Evolutionary conservation across 2,888 invertebrate species (phyloP).

Genomic region (Minunthozetes semirufus): DNA sequence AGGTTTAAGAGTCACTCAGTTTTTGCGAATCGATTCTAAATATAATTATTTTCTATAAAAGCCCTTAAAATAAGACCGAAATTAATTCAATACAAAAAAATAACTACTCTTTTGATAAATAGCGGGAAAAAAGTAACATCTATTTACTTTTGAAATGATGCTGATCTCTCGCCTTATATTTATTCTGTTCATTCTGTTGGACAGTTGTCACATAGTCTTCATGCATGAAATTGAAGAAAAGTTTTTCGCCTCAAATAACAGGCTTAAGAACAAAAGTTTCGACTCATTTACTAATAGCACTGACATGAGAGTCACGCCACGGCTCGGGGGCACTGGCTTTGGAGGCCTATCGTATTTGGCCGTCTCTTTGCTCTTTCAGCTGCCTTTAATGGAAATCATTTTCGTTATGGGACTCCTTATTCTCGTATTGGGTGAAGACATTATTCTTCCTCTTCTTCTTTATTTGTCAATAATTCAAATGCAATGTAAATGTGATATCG

Average conservation of each 20-base stretch:
- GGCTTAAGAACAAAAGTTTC: neutral
- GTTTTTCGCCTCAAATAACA: neutral
- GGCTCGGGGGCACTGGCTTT: neutral
- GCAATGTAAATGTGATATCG: neutral
- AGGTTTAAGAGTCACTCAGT: neutral
- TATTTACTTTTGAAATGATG: neutral
- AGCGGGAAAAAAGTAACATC: neutral
- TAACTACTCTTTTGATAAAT: neutral
- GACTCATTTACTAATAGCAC: neutral
- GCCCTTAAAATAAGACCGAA: neutral
- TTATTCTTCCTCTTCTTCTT: neutral
- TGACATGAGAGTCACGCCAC: neutral
- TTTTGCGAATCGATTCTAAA: neutral
- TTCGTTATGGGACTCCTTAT: constrained; percentile 22
- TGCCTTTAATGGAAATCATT: constrained; percentile 27
- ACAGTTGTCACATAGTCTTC: neutral
- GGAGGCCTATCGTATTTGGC: constrained; percentile 13
- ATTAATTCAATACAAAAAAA: neutral
- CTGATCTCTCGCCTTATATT: neutral
- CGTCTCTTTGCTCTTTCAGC: constrained; percentile 15
- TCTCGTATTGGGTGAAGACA: constrained; percentile 18
- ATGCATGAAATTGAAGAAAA: constrained; percentile 12
- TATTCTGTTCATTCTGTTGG: neutral
- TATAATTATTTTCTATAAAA: too few relatives aligned
- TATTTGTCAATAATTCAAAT: neutral